These are phyloP conservation scores for Crocallis elinguaria DNA, from an alignment of 2,888 invertebrate species.

Conservation along the genomic window DNA sequence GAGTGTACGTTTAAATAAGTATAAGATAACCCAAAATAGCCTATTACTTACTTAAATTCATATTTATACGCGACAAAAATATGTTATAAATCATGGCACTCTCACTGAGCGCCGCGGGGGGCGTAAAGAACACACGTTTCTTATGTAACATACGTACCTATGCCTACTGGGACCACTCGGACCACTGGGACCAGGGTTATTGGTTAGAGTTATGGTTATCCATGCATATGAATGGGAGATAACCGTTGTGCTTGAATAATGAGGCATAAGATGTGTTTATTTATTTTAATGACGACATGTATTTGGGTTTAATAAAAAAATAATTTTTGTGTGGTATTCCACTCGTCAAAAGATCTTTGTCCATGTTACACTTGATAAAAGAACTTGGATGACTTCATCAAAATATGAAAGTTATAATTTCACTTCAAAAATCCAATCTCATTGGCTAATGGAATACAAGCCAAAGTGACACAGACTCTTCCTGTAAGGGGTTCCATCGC, in stretches of 20 bases:
- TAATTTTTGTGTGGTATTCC: no score
- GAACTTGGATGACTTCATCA: no score
- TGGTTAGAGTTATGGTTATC: conserved; percentile 1
- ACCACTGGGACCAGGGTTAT: no score
- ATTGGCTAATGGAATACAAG: no score
- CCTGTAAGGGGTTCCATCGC: no score
- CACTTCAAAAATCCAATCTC: no score
- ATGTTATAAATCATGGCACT: conserved; percentile 4
- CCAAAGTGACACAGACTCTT: no score
- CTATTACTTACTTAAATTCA: conserved; percentile 2
- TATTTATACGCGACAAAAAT: conserved; percentile 10
- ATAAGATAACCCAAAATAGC: background rate
- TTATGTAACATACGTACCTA: background rate
- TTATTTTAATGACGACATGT: background rate
- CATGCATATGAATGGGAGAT: background rate
- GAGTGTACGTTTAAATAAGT: background rate
- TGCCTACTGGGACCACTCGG: no score
- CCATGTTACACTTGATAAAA: no score
- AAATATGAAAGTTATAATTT: no score
- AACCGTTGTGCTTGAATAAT: background rate
- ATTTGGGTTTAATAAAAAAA: background rate
- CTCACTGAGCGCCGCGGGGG: conserved; percentile 9
- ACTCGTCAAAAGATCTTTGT: no score
- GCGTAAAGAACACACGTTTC: background rate
- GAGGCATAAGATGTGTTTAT: background rate